Conservation (phyloP, 1,140 invertebrate species). For the Drosophila eugracilis region DNA sequence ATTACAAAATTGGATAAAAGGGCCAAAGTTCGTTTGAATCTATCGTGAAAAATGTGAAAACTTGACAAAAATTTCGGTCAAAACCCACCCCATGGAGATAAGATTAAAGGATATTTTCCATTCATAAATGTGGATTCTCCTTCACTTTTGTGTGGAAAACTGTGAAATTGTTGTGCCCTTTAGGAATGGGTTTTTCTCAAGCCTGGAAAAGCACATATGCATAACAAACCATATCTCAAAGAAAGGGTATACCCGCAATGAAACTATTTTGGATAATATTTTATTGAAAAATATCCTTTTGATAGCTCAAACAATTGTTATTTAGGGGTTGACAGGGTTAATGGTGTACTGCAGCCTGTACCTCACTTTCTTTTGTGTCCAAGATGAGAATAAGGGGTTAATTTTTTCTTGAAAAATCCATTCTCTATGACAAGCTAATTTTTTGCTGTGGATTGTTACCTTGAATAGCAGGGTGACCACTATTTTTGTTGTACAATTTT, state of each 20-base stretch:
- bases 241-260: slow-evolving; percentile 8
- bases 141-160: slow-evolving; percentile 13
- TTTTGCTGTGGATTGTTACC: slow-evolving; percentile 17
- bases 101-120: slow-evolving; percentile 35
- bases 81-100: slow-evolving; percentile 33
- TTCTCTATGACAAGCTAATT: slow-evolving; percentile 33
- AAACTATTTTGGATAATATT: slow-evolving; percentile 35
- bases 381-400: slow-evolving; percentile 31
- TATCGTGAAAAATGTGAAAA: slow-evolving; percentile 43
- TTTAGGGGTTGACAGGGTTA: slow-evolving; percentile 47
- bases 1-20: slow-evolving; percentile 45
- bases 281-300: slow-evolving; percentile 51
- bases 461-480: slow-evolving; percentile 12
- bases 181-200: background rate
- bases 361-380: slow-evolving; percentile 34
- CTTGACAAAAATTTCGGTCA: slow-evolving; percentile 36
- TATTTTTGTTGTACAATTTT: slow-evolving; percentile 16
- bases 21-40: slow-evolving; percentile 53
- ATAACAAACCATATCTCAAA: slow-evolving; percentile 3
- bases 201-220: slow-evolving; percentile 22
- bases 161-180: slow-evolving; percentile 16
- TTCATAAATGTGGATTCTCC: slow-evolving; percentile 22
- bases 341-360: slow-evolving; percentile 33
- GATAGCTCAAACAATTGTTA: slow-evolving; percentile 34
- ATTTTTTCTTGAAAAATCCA: slow-evolving; percentile 45